phyloP scores from a whole-genome alignment of 2,797 vertebrate genomes.

The Rhinichthys osculus region DNA sequence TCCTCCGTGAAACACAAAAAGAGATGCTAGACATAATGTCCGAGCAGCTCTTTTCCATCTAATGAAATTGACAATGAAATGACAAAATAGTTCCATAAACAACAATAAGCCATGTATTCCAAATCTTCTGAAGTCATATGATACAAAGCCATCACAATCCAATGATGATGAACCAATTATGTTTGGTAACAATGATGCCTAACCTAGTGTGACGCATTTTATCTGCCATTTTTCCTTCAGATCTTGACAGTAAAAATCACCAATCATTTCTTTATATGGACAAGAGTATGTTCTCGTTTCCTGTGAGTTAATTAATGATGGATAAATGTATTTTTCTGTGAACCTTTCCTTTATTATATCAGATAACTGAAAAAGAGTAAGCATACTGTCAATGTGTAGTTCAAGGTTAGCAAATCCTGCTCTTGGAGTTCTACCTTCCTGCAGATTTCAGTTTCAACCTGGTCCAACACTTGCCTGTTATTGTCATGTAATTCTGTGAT shows the following conservation, averaged over 20 bases:
- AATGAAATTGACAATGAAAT: neutral
- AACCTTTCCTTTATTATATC: neutral
- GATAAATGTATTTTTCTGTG: neutral
- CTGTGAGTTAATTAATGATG: neutral
- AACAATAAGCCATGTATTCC: neutral
- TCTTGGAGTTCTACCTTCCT: neutral
- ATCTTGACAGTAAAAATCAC: neutral
- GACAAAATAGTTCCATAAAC: neutral
- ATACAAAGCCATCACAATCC: neutral
- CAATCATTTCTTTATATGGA: neutral
- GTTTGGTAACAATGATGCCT: neutral
- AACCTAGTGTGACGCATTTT: neutral
- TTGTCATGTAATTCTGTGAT: neutral
- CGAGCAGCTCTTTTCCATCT: neutral
- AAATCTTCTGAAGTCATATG: neutral
- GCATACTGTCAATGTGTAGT: neutral
- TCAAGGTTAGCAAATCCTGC: neutral
- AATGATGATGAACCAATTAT: neutral
- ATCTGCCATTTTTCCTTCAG: neutral
- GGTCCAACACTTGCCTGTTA: neutral
- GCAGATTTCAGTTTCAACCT: neutral
- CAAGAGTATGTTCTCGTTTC: neutral
- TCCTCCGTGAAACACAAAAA: neutral
- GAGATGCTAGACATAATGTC: neutral
- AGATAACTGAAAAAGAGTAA: neutral